A percentile compares a stretch with the other conserved stretches of the same genome.
Evolutionary conservation across 92 coral and sea anemone genomes (phyloP).

Genomic region (Anthopleura xanthogrammica): DNA sequence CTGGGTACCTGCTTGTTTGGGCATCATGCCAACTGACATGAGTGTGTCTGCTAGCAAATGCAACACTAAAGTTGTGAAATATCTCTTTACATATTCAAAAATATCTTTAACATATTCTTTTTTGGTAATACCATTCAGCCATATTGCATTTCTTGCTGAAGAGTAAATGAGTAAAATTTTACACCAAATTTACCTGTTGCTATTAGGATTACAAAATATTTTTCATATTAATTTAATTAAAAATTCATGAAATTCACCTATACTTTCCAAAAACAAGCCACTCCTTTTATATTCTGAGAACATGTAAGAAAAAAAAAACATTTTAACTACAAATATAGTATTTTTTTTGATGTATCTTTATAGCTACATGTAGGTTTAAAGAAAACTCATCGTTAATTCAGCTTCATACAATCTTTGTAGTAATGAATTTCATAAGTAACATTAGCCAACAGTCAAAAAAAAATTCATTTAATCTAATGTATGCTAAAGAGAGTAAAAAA

Average conservation of each 20-base stretch:
- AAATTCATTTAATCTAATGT: no score
- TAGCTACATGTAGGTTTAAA: no score
- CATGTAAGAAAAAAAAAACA: no score
- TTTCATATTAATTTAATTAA: not conserved
- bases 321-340: no score
- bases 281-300: not conserved
- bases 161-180: not conserved
- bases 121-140: not conserved
- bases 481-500: no score
- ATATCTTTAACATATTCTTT: not conserved
- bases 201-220: not conserved
- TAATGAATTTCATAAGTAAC: no score
- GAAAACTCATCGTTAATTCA: no score
- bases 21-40: conserved; percentile 24
- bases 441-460: no score
- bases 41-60: not conserved
- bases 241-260: not conserved
- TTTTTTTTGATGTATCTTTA: no score
- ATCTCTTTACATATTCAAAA: no score
- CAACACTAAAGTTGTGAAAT: no score
- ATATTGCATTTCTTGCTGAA: not conserved
- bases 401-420: no score
- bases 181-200: not conserved
- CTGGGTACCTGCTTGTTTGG: conserved; percentile 29
- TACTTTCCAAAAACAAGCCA: not conserved